Conservation (phyloP, 2,797 vertebrate genomes). For the Mormyrops attenuatus region DNA sequence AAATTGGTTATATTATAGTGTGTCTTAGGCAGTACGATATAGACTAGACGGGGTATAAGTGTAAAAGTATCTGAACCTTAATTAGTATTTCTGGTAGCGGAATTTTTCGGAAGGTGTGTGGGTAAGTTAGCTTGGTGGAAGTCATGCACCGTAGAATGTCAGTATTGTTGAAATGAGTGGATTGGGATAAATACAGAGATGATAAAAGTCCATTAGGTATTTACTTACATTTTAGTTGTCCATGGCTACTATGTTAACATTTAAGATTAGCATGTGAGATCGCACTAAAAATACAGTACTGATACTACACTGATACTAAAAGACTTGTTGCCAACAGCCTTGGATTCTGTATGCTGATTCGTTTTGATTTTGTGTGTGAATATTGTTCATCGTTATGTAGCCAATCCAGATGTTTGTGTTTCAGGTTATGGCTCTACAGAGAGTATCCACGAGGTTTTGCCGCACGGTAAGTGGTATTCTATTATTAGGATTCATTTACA, state of each 20-base stretch:
- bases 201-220: not conserved
- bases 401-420: slow-evolving; percentile 16
- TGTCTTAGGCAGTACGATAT: not conserved
- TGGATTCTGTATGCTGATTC: not conserved
- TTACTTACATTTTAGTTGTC: not conserved
- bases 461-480: slow-evolving; percentile 49
- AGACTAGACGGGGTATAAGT: not conserved
- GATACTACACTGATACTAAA: not conserved
- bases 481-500: not conserved
- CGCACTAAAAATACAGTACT: not conserved
- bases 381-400: not conserved
- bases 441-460: slow-evolving; percentile 53
- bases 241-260: not conserved
- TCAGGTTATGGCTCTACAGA: slow-evolving; percentile 64
- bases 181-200: not conserved
- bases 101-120: not conserved
- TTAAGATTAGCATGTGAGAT: not conserved
- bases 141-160: not conserved
- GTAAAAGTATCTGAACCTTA: not conserved
- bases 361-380: not conserved
- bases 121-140: not conserved
- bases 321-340: not conserved
- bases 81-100: not conserved
- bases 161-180: not conserved
- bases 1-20: not conserved